Conservation (phyloP, 2,888 invertebrate genomes). For the Athetis lepigone region DNA sequence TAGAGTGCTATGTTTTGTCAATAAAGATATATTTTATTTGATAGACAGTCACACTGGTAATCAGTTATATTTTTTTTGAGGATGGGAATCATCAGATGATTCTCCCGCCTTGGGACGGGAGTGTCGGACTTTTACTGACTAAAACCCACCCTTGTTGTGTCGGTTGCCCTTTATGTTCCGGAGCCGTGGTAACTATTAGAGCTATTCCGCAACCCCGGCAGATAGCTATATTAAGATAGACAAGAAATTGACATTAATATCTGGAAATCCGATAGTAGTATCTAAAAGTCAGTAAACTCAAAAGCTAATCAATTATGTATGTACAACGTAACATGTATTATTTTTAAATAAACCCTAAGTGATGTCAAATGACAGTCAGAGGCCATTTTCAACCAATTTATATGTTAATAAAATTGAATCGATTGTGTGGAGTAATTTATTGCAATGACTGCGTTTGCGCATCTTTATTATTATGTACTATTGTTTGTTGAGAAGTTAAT, state of each 20-base stretch:
- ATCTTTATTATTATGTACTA: slow-evolving; percentile 63
- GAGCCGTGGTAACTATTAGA: too few species aligned
- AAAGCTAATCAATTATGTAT: slow-evolving; percentile 45
- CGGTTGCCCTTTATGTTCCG: too few species aligned
- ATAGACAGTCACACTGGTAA: too few species aligned
- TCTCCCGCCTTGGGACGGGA: too few species aligned
- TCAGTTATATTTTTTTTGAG: too few species aligned
- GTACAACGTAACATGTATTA: slow-evolving; percentile 50
- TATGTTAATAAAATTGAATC: slow-evolving; percentile 77
- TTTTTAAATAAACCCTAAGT: slow-evolving; percentile 55
- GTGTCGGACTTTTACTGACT: too few species aligned
- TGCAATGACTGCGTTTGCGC: slow-evolving; percentile 64
- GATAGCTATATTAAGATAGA: too few species aligned
- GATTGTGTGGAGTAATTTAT: slow-evolving; percentile 73
- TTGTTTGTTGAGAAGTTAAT: slow-evolving; percentile 59
- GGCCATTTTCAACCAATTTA: slow-evolving; percentile 74
- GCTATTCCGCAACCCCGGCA: too few species aligned
- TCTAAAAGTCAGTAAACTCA: slow-evolving; percentile 31
- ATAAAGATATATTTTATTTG: too few species aligned
- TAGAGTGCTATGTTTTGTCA: too few species aligned
- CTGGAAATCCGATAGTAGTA: slow-evolving; percentile 8
- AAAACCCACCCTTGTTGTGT: too few species aligned
- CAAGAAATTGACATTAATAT: not conserved
- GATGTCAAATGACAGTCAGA: slow-evolving; percentile 62
- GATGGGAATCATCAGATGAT: too few species aligned